Percentiles rank a stretch among this genome's conserved stretches.
These are phyloP conservation scores for Synergus itoensis DNA, from an alignment of 2,888 invertebrate genomes.

Conservation along the genomic window DNA sequence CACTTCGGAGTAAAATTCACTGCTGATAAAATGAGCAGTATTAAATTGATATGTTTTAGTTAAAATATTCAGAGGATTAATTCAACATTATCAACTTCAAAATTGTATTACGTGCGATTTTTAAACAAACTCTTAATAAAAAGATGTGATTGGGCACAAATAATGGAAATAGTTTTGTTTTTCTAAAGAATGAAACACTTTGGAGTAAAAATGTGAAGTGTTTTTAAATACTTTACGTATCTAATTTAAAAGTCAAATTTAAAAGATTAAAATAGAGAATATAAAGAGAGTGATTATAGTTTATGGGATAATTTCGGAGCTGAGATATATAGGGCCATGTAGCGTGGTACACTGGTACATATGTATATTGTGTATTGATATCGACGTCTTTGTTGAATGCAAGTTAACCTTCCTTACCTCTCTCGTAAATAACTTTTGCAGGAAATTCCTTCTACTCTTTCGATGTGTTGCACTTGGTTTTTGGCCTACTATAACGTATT, in stretches of 20 bases:
- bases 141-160: not conserved
- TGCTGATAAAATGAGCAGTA: not conserved
- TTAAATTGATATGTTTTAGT: not conserved
- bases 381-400: slow-evolving; percentile 37
- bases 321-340: not conserved
- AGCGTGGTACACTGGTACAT: slow-evolving; percentile 22
- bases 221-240: not conserved
- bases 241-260: not conserved
- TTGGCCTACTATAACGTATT: slow-evolving; percentile 72
- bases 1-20: not conserved
- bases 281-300: not conserved
- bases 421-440: slow-evolving; percentile 81
- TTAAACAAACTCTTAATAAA: not conserved
- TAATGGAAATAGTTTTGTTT: not conserved
- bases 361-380: slow-evolving; percentile 5
- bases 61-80: not conserved
- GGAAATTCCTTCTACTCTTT: slow-evolving; percentile 71
- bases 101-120: not conserved
- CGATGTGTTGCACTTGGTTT: slow-evolving; percentile 66
- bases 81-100: not conserved
- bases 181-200: not conserved
- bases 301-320: not conserved
- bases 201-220: not conserved
- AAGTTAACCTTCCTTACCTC: slow-evolving; percentile 79
- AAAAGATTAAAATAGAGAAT: not conserved